Evolutionary conservation across 2,113 vertebrate species (phyloP).

Genomic region (Urocolius indicus): DNA sequence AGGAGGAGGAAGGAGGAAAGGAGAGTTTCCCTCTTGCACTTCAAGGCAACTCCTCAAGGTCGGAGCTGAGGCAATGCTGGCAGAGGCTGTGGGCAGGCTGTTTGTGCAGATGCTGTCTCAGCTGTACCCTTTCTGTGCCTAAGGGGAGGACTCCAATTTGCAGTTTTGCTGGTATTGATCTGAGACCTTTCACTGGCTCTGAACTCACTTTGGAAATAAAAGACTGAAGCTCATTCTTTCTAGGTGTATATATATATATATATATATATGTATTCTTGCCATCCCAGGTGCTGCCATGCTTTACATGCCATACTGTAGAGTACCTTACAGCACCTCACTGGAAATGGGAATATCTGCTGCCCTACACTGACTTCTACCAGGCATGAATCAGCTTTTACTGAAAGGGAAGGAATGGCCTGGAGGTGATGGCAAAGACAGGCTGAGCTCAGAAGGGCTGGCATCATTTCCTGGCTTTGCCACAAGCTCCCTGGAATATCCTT

Average conservation of each 20-base stretch:
- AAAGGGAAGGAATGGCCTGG: constrained; percentile 47
- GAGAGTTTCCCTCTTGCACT: not conserved
- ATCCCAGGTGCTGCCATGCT: not conserved
- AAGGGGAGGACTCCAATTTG: constrained; percentile 26
- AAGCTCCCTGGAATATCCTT: constrained; percentile 43
- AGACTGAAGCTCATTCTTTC: not conserved
- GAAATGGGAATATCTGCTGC: constrained; percentile 24
- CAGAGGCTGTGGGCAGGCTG: constrained; percentile 42
- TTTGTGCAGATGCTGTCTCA: constrained; percentile 60
- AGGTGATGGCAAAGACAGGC: constrained; percentile 63
- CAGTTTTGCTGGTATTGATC: constrained; percentile 48
- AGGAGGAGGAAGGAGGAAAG: not conserved
- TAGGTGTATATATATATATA: not conserved
- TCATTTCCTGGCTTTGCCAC: constrained; percentile 50
- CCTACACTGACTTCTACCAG: constrained; percentile 6
- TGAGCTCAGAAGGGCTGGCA: constrained; percentile 55
- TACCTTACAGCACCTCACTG: not conserved
- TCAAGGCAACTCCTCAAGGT: constrained; percentile 25
- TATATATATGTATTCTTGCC: not conserved
- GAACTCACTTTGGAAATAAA: not conserved
- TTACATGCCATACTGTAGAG: not conserved
- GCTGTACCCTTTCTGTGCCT: constrained; percentile 19
- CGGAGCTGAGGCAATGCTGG: constrained; percentile 29
- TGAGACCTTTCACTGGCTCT: constrained; percentile 8
- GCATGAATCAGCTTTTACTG: constrained; percentile 61